Evolutionary conservation across 2,113 vertebrate genomes (phyloP), one percentile per base, ranked within the genome.

Genomic region (Glaucidium brasilianum): DNA sequence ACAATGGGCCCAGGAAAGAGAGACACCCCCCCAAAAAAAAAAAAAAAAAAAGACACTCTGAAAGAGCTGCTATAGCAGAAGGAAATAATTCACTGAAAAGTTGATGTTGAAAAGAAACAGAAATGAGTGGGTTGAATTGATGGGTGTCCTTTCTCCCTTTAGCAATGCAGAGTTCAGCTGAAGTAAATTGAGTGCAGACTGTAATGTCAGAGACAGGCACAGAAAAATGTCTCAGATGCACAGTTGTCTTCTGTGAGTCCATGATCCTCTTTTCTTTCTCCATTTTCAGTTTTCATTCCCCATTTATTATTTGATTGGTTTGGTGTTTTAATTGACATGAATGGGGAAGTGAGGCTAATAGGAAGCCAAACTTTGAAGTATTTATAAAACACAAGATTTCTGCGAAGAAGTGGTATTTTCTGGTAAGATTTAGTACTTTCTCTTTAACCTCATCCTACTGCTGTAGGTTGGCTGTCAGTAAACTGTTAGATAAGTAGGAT

Each of bases 71-170:
- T 64, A 14, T 45, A 75, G 73, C 35, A 88, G 66, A 84, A 94
- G 56, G 52, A 89, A 85, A 60, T 69, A 84, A 89, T 89, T 88
- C 73, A 71, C 59, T 59, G 79, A 86, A 88, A 90, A 91, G 59
- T 5, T 86, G 92, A 84, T 93, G 91, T 69, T 74, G 62, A 85
- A 96, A 96, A 58, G 75, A 89, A 95, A 68, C 50, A 93, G 60
- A 93, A 95, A 94, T 50, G 82, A 92, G 53, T 87, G 63, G 66
- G 73, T 39, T 94, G 91, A 88, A 90, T 82, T 84, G 76, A 91
- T 67, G 88, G 59, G 59, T 0, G 0, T 89, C 49, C 41, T 83
- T 92, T 79, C 77, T 84, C 63, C 71, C 59, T 90, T 95, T 80
- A 92, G 72, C 55, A 80, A 91, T 45, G 82, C 45, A 96, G 78